A percentile compares a stretch with the other conserved stretches of the same genome.
Evolutionary conservation across 1,140 invertebrate genomes (phyloP).

Genomic region (Aphis craccivora): DNA sequence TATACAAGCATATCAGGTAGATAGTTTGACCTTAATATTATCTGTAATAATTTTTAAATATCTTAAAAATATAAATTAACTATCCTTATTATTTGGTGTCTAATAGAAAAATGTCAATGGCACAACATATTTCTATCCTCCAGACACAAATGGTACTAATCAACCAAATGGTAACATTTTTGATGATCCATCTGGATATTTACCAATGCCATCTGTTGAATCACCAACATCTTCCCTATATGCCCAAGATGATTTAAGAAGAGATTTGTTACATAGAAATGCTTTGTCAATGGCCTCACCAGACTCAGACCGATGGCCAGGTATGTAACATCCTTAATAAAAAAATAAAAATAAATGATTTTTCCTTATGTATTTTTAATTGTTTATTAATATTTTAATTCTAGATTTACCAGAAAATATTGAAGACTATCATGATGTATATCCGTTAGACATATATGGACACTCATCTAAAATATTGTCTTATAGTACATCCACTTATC

Average conservation of each 20-base stretch:
- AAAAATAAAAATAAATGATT: background rate
- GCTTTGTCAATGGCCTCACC: conserved; percentile 36
- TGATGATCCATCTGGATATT: conserved; percentile 47
- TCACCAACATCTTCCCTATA: conserved; percentile 35
- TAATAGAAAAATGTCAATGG: conserved; percentile 50
- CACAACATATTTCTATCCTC: conserved; percentile 51
- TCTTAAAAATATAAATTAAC: background rate
- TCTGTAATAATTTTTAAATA: background rate
- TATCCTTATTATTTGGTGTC: background rate
- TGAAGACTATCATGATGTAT: conserved; percentile 88
- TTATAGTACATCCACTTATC: conserved; percentile 87
- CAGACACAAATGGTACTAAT: conserved; percentile 36
- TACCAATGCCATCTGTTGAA: conserved; percentile 45
- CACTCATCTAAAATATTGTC: conserved; percentile 62
- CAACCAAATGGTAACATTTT: conserved; percentile 18
- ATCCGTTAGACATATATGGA: conserved; percentile 78
- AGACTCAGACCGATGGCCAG: conserved; percentile 38
- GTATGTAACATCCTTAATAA: background rate
- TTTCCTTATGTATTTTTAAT: background rate
- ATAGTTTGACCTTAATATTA: background rate
- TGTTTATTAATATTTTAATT: conserved; percentile 62
- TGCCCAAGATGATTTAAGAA: conserved; percentile 41
- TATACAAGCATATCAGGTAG: conserved; percentile 58
- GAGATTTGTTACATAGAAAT: conserved; percentile 56
- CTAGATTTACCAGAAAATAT: conserved; percentile 83